Base-by-base conservation (phyloP, 2,888 invertebrate species). In the Mesopsocus fuscifrons region DNA sequence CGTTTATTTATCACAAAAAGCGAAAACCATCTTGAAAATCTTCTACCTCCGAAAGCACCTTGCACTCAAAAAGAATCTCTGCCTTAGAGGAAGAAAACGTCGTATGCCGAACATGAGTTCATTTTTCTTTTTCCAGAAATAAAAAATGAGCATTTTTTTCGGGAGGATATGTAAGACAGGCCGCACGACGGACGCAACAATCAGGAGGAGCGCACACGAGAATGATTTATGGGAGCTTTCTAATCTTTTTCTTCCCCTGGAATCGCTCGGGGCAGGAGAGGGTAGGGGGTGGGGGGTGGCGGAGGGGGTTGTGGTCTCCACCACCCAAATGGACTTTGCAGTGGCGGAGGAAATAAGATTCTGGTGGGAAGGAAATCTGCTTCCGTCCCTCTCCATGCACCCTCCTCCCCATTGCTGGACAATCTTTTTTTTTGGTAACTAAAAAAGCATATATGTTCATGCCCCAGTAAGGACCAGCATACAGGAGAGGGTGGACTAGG, bases 141-240 rank as follows among this genome's bases (percentile, higher is more conserved):
- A 38, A 38, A 38, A 38, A 38, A 38, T 38, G 38, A 20, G 21
- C 16, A 38, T 38, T 38, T 38, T 38, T 38, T 26, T 26, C 26
- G 26, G n/a, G n/a, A 26, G 38, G 21, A 38, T 20, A 38, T 20
- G 38, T 16, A 18, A 38, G 18, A 38, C 17, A 38, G 38, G 21
- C 18, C 17, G 20, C 17, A 38, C n/a, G 38, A 38, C 38, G 38
- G 38, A 38, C 38, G 38, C 38, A 38, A 38, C 38, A 38, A 38
- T 38, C 38, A 38, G 21, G 38, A 33, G 20, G 38, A 38, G 21
- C 16, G 38, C 21, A 38, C 38, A 21, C 26, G 26, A 38, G 38
- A 21, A 38, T 38, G 38, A 38, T 38, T 38, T 38, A 38, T 38
- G 38, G 21, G n/a, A 15, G 38, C 16, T 15, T 15, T 38, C 38